Evolutionary conservation across 2,888 invertebrate species (phyloP), one percentile per base, ranked within the genome.

Genomic region (Dryomyza anilis): DNA sequence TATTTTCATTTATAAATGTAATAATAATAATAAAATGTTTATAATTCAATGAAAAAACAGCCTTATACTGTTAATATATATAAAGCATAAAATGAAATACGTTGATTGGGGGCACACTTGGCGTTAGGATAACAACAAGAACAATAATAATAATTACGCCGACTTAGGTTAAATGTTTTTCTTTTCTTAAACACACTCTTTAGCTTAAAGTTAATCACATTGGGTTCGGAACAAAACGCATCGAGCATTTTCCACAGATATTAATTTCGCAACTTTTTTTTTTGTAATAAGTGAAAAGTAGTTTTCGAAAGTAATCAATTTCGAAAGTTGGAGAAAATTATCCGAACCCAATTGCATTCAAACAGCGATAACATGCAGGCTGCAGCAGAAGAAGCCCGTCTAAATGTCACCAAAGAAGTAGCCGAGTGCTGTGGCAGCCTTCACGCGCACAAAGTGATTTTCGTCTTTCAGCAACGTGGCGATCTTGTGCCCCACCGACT

Each of bases 391-490:
- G n/a, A 8, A 48, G 45, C 46, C 50, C 16, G 16, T 50, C 73
- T 74, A 81, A 61, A 82, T 75, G 67, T 82, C 79, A 19, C 83
- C 83, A 73, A 79, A 84, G 70, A 84, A 83, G 64, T 79, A 79
- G 12, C 83, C 83, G 25, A 84, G 66, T 7, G 81, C 83, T n/a
- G 80, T 80, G 3, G 83, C 83, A 1, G 84, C 81, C 63, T 79
- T 78, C 4, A 80, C 68, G 23, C 82, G 74, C 25, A 84, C 84
- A 50, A 71, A 64, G 36, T 76, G 68, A 65, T 77, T 77, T 60
- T 84, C 84, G 69, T 84, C 84, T 70, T 82, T 82, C 3, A 84
- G 74, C 19, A 84, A 70, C 14, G 73, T 68, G 10, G 83, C 78
- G 29, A 84, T 75, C 72, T 83, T 83, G 63, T 76, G 79, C 63